Evolutionary conservation across 2,797 vertebrate species (phyloP).

Genomic region (Macrochelys suwanniensis): DNA sequence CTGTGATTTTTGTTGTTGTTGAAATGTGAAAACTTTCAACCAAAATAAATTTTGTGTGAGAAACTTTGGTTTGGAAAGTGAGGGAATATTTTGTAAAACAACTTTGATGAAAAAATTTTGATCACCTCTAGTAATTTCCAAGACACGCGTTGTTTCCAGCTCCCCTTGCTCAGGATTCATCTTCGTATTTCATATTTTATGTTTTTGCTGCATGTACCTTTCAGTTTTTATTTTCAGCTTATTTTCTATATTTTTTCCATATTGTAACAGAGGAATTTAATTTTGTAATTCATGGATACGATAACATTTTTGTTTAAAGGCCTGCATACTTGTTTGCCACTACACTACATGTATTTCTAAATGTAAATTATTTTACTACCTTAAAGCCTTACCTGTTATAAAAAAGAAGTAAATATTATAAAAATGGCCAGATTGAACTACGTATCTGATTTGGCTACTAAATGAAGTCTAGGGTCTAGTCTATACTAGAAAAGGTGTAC

Average conservation of each 20-base stretch:
- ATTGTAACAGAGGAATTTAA: neutral
- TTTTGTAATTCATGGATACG: no score
- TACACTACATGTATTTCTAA: fast-evolving
- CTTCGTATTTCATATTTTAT: neutral
- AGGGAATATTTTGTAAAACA: no score
- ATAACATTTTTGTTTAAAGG: neutral
- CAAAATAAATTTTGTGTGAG: fast-evolving
- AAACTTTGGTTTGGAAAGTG: no score
- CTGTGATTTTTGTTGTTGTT: neutral
- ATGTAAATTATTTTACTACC: neutral
- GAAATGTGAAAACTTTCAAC: neutral
- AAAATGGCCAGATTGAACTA: fast-evolving
- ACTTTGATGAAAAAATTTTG: neutral
- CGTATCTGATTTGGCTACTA: neutral
- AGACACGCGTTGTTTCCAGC: neutral
- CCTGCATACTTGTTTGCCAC: fast-evolving
- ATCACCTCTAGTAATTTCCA: neutral
- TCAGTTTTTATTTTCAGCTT: neutral
- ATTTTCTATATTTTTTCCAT: neutral
- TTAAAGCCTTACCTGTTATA: neutral
- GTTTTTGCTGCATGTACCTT: fast-evolving
- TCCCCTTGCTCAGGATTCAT: neutral
- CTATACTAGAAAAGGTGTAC: neutral
- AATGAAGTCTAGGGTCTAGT: fast-evolving
- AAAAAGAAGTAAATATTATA: neutral